A percentile compares a stretch with the other conserved stretches of the same genome.
These are phyloP conservation scores for Orthosia incerta DNA, from an alignment of 2,888 invertebrate genomes.

Conservation along the genomic window DNA sequence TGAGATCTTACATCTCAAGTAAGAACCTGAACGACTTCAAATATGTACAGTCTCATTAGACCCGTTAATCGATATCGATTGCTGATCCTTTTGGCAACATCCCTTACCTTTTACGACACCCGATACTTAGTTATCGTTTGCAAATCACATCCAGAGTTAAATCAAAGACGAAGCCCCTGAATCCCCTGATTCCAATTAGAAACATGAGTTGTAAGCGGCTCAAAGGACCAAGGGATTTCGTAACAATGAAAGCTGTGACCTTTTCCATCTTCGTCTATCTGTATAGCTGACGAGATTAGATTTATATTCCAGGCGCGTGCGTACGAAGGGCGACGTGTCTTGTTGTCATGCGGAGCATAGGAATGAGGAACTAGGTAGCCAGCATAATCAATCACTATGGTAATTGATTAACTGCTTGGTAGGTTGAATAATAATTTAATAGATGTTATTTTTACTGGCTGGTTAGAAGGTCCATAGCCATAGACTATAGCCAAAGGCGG, in stretches of 20 bases:
- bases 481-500: background rate
- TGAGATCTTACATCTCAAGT: too few relatives aligned
- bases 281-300: conserved; percentile 37
- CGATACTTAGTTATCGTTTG: background rate
- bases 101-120: background rate
- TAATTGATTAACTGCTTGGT: conserved; percentile 32
- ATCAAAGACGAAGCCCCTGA: conserved; percentile 10
- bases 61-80: background rate
- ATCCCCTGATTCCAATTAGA: conserved; percentile 35
- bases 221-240: conserved; percentile 40
- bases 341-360: conserved; percentile 41
- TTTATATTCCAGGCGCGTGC: conserved; percentile 53
- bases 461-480: background rate
- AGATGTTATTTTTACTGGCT: conserved; percentile 15
- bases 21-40: background rate
- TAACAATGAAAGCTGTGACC: conserved; percentile 50
- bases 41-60: too few relatives aligned
- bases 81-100: background rate
- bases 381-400: conserved; percentile 43
- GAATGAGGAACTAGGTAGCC: conserved; percentile 55
- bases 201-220: conserved; percentile 36
- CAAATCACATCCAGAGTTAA: conserved; percentile 4
- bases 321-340: conserved; percentile 36
- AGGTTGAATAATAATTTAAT: conserved; percentile 31
- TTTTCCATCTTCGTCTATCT: conserved; percentile 38